Evolutionary conservation across 53 echinoderm and acorn worm species (phyloP), one percentile per base, ranked within the genome.

Genomic region (Antedon mediterranea): DNA sequence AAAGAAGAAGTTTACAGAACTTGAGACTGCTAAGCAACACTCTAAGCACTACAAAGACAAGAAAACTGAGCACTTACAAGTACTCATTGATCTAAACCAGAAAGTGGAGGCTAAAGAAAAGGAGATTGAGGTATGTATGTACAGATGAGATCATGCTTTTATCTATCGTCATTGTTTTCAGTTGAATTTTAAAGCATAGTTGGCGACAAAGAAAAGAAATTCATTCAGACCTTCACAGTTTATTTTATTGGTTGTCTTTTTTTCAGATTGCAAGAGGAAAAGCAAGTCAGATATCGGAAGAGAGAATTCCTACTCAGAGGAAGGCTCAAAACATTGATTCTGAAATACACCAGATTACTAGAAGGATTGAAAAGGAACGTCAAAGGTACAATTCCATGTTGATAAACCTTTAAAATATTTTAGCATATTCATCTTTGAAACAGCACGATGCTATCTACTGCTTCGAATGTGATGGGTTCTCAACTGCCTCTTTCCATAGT

Each of bases 311-410:
- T n/a, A 83, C 87, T 9, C 76, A 71, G 0, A 43, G 95, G 27
- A 89, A 77, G 42, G 87, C 91, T 14, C 73, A 82, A 30, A 91
- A 85, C 43, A 95, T 95, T 23, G 88, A 89, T 77, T 87, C 87
- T 43, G 95, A 95, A 77, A 89, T 95, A 28, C 76, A 83, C 13
- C 95, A 95, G 80, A 85, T 95, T 28, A 81, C 75, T 26, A 89
- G 76, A 76, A 76, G 89, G 31, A 95, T 91, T 29, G 72, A 84
- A 30, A 87, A 87, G 34, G 91, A 95, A 44, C 85, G 91, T 71
- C 75, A 87, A 77, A 84, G 74, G 90, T 90, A 77, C 27, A 78
- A 18, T 57, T n/a, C n/a, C n/a, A n/a, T n/a, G n/a, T n/a, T n/a
- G n/a, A n/a, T n/a, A n/a, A n/a, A n/a, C n/a, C n/a, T n/a, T n/a